Conservation (phyloP, 2,888 invertebrate genomes). For the Dilophus febrilis region DNA sequence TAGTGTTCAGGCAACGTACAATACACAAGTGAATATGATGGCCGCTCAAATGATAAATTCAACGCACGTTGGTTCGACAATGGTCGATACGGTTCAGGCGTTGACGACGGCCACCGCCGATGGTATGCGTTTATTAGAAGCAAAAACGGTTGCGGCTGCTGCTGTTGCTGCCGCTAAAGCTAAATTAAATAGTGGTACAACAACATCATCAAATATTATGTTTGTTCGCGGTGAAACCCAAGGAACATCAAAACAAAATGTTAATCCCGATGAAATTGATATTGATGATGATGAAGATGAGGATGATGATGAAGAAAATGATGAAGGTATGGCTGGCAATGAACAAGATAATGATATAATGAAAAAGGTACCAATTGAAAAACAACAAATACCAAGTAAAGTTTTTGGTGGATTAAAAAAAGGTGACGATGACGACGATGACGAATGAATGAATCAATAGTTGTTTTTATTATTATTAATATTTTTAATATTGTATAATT, state of each 20-base stretch:
- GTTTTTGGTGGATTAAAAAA: slow-evolving; percentile 66
- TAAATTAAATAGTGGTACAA: slow-evolving; percentile 10
- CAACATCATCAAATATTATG: slow-evolving; percentile 41
- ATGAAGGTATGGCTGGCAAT: slow-evolving; percentile 42
- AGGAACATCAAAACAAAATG: slow-evolving; percentile 44
- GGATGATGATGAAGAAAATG: slow-evolving; percentile 36
- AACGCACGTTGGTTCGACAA: slow-evolving; percentile 41
- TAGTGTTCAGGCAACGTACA: slow-evolving; percentile 94
- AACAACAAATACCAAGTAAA: slow-evolving; percentile 72
- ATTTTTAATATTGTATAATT: too few relatives aligned
- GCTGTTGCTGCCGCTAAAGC: slow-evolving; percentile 13
- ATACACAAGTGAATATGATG: slow-evolving; percentile 99
- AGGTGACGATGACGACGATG: background rate
- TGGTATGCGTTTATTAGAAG: slow-evolving; percentile 78
- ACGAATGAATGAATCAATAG: too few relatives aligned
- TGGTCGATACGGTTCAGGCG: slow-evolving; percentile 48
- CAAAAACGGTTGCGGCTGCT: slow-evolving; percentile 60
- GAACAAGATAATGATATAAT: slow-evolving; percentile 35
- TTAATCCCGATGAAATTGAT: slow-evolving; percentile 78
- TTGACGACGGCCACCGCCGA: slow-evolving; percentile 64
- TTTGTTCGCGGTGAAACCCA: slow-evolving; percentile 81
- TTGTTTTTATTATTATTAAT: too few relatives aligned
- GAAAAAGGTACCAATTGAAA: slow-evolving; percentile 57
- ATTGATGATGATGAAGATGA: slow-evolving; percentile 56
- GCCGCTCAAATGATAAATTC: slow-evolving; percentile 90